Base-by-base conservation (phyloP, 1,140 invertebrate species). In the Pseudoatta argentina region DNA sequence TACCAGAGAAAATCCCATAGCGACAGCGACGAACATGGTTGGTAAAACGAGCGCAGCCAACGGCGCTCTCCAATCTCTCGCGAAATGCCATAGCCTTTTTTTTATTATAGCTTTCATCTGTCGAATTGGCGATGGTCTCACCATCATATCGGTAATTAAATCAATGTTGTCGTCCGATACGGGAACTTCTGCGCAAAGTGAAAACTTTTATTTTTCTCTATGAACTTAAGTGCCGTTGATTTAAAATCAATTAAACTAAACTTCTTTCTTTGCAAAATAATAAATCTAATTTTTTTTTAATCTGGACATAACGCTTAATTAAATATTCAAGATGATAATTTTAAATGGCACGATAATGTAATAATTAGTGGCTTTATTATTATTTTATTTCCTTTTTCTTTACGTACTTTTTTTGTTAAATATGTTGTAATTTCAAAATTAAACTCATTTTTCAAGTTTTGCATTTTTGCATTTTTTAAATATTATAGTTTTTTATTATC, bases 1-100 rank as follows among this genome's bases (percentile, higher is more conserved):
- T 87, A 97, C 96, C 88, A 96, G 95, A 48, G 96, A 96, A 93
- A 97, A 97, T 76, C 95, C 96, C 97, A 97, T 97, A 39, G 97
- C 96, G 18, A 96, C 93, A 1, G 96, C 94, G 66, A 97, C 96
- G 92, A 97, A 97, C 64, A 97, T 86, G 0, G 96, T 96, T 1
- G 97, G 97, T 87, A 97, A 93, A 63, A 96, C 90, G n/a, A 97
- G 90, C 16, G 96, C 95, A n/a, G 96, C 95, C 77, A 96, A 95
- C 21, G 97, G 93, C 27, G 97, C 94, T 89, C 96, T 95, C 93
- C 95, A 96, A 88, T 97, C 97, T 30, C 96, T 95, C 7, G 92
- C 89, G 87, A 97, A 96, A 90, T 97, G 97, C 79, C 96, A 93
- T 24, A 96, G 93, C 63, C 96, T 94, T 87, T 96, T 96, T 73